Percentiles rank a stretch among this genome's conserved stretches.
These are phyloP conservation scores for Tenthredo amoena DNA, from an alignment of 2,888 invertebrate genomes.

Conservation along the genomic window DNA sequence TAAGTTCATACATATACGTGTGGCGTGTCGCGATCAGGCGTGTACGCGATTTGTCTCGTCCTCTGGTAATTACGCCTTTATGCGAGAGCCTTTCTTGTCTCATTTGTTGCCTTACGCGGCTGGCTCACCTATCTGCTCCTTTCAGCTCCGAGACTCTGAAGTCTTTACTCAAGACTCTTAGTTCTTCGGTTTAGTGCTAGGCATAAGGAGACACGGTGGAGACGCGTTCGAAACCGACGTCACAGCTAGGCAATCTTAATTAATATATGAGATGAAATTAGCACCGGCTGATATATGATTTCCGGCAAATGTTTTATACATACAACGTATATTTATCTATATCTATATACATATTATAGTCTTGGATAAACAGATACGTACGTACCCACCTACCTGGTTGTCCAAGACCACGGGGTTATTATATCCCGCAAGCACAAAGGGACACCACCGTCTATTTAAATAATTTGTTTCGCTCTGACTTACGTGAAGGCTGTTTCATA, in stretches of 20 bases:
- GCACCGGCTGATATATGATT: constrained; percentile 66
- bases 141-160: constrained; percentile 6
- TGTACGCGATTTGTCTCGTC: constrained; percentile 76
- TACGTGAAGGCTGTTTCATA: neutral
- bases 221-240: neutral
- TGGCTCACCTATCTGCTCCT: constrained; percentile 19
- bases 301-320: constrained; percentile 60
- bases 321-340: neutral
- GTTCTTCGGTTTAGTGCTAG: neutral
- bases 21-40: constrained; percentile 71
- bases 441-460: constrained; percentile 5
- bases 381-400: neutral
- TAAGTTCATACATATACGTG: neutral
- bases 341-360: neutral
- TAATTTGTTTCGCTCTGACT: neutral
- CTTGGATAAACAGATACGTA: neutral
- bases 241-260: constrained; percentile 67
- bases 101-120: constrained; percentile 36
- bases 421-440: constrained; percentile 1
- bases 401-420: neutral
- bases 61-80: constrained; percentile 75
- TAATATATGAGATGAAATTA: constrained; percentile 60
- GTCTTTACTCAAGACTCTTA: neutral
- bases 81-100: constrained; percentile 53
- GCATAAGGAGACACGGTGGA: constrained; percentile 16